Percentiles rank a stretch among this genome's conserved stretches.
Evolutionary conservation across 2,797 vertebrate species (phyloP).

Genomic region (Micropoecilia bifurca): DNA sequence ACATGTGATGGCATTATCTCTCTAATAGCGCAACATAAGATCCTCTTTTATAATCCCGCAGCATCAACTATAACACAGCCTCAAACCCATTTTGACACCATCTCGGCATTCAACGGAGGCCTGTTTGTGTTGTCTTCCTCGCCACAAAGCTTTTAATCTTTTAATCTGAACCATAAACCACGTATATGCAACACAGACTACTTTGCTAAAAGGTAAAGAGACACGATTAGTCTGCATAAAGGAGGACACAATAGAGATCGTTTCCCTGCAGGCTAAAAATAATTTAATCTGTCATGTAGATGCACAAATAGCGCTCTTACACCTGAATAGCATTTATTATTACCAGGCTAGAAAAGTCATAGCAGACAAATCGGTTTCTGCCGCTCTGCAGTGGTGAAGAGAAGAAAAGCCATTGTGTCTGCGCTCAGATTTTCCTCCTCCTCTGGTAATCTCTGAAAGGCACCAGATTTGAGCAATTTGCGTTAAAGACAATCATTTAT

Average conservation of each 20-base stretch:
- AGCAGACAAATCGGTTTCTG: conserved; percentile 67
- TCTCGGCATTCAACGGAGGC: conserved; percentile 54
- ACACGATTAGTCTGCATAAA: conserved; percentile 67
- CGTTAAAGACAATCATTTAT: conserved; percentile 26
- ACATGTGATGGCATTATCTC: conserved; percentile 79
- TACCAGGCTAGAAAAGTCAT: conserved; percentile 65
- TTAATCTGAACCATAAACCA: conserved; percentile 80
- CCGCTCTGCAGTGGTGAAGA: conserved; percentile 44
- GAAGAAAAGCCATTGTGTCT: conserved; percentile 55
- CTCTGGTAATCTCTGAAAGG: conserved; percentile 66
- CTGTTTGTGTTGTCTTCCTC: conserved; percentile 57
- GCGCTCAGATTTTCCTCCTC: conserved; percentile 47
- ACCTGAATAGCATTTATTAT: conserved; percentile 77
- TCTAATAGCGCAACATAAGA: conserved; percentile 75
- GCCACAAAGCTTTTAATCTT: conserved; percentile 81
- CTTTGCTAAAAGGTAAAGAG: conserved; percentile 73
- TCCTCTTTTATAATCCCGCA: conserved; percentile 69
- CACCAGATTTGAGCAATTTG: conserved; percentile 63
- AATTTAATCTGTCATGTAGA: conserved; percentile 79
- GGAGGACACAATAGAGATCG: conserved; percentile 63
- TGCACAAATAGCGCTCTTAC: conserved; percentile 69
- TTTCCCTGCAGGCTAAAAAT: conserved; percentile 78
- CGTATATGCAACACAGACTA: conserved; percentile 56
- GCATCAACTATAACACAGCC: conserved; percentile 49
- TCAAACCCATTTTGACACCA: conserved; percentile 62